Percentiles rank a stretch among this genome's conserved stretches.
Conservation (phyloP, 2,797 vertebrate species). For the Podarcis lilfordi region DNA sequence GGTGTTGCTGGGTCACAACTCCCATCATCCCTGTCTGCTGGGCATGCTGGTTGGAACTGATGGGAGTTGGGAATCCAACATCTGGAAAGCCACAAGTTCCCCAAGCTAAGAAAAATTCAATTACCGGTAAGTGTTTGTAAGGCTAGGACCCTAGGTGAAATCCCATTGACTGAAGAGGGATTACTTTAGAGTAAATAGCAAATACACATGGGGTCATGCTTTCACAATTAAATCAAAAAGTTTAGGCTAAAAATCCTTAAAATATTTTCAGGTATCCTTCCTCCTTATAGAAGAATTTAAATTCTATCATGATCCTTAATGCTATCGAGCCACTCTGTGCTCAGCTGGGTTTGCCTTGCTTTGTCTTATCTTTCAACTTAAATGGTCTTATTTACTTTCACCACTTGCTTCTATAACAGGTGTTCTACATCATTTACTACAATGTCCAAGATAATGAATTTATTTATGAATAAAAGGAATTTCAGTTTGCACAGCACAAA, state of each 20-base stretch:
- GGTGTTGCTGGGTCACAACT: neutral
- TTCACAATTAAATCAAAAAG: too few relatives aligned
- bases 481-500: neutral
- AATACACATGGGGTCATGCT: neutral
- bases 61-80: too few relatives aligned
- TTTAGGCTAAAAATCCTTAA: too few relatives aligned
- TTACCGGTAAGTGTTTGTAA: neutral
- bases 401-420: neutral
- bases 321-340: too few relatives aligned
- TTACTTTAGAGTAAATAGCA: neutral
- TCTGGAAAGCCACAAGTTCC: too few relatives aligned
- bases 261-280: too few relatives aligned
- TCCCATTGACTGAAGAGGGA: neutral
- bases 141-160: neutral
- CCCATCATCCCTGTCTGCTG: too few relatives aligned
- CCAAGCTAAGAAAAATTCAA: neutral
- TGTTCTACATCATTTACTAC: neutral
- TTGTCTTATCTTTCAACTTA: neutral
- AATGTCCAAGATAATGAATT: neutral
- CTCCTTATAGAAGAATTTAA: too few relatives aligned
- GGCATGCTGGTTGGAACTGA: too few relatives aligned
- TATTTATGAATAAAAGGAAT: neutral
- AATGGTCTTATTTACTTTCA: neutral
- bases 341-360: neutral
- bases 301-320: too few relatives aligned